Evolutionary conservation across 2,888 invertebrate genomes (phyloP).

Genomic region (Plebejus argus): DNA sequence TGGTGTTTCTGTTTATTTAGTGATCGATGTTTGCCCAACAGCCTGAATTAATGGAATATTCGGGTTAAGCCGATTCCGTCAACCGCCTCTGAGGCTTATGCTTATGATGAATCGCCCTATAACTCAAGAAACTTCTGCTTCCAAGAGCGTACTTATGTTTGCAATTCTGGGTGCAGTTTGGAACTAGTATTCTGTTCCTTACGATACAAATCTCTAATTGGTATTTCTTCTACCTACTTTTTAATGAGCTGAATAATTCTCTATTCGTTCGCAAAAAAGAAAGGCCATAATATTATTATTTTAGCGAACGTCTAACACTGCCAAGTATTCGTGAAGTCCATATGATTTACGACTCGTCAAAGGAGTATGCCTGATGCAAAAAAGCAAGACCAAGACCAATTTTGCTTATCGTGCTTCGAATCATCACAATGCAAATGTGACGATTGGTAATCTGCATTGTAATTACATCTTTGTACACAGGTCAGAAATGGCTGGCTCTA

Average conservation of each 20-base stretch:
- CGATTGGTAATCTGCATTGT: no score
- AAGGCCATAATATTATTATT: no score
- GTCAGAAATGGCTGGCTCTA: slow-evolving; percentile 70
- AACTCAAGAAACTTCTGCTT: background rate
- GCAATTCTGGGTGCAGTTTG: slow-evolving; percentile 8
- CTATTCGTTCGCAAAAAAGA: no score
- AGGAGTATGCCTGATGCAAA: no score
- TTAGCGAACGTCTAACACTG: no score
- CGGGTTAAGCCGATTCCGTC: slow-evolving; percentile 60
- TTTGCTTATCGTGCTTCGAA: no score
- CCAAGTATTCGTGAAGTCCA: no score
- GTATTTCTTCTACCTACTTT: background rate
- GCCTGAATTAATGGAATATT: slow-evolving; percentile 71
- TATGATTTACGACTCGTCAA: no score
- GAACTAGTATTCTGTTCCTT: slow-evolving; percentile 18
- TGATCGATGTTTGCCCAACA: slow-evolving; percentile 63
- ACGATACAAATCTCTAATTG: background rate
- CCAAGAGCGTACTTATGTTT: slow-evolving; percentile 13
- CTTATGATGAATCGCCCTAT: slow-evolving; percentile 12
- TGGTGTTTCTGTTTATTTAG: slow-evolving; percentile 60
- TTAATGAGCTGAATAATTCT: background rate
- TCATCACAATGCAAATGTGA: no score
- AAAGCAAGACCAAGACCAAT: no score
- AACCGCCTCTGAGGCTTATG: slow-evolving; percentile 40
- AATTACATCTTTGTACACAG: slow-evolving; percentile 46